phyloP scores from a whole-genome alignment of 2,113 vertebrate species.

The Prolemur simus region DNA sequence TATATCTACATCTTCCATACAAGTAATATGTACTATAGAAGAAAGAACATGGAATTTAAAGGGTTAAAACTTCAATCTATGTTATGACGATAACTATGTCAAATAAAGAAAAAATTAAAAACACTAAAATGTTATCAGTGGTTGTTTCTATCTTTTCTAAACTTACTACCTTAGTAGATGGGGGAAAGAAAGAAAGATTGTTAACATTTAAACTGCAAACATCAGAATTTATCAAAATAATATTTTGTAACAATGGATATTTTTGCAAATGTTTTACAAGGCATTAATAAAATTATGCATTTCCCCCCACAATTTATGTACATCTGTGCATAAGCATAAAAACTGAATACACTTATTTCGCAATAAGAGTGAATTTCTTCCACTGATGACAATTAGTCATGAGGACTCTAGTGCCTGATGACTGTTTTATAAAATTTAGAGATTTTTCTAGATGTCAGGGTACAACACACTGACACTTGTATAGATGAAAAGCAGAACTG shows the following conservation, averaged over 20 bases:
- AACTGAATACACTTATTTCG: neutral
- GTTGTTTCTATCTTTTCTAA: neutral
- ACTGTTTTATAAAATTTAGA: neutral
- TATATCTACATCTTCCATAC: neutral
- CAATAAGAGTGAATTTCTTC: neutral
- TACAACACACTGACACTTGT: neutral
- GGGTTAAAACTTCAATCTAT: neutral
- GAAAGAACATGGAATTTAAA: neutral
- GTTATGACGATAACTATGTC: neutral
- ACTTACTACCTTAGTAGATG: neutral
- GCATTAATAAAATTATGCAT: neutral
- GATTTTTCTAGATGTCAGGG: neutral
- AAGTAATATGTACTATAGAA: neutral
- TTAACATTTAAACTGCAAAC: neutral
- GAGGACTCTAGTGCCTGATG: neutral
- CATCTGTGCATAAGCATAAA: neutral
- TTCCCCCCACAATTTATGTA: neutral
- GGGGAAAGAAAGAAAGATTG: neutral
- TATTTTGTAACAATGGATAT: neutral
- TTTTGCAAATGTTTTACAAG: neutral
- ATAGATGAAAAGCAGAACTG: neutral
- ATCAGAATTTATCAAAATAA: neutral
- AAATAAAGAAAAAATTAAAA: neutral
- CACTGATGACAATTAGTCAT: neutral
- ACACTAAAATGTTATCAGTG: neutral